Percentiles rank a stretch among this genome's conserved stretches.
phyloP scores from a whole-genome alignment of 2,797 vertebrate species.

The Acestrorhynchus altus region DNA sequence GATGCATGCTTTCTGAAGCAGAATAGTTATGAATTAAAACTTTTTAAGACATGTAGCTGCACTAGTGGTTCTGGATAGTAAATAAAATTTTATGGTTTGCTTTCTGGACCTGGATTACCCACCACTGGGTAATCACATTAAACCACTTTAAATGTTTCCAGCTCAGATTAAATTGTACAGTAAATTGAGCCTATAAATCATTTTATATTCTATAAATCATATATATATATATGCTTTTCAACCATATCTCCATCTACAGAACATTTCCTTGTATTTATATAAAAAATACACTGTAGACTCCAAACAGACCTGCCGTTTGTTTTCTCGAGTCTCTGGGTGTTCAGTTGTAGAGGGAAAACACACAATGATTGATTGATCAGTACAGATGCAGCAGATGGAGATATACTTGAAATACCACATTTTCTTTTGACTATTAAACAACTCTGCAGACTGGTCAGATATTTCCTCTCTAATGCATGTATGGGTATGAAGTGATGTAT shows the following conservation, averaged over 20 bases:
- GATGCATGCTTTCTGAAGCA: no score
- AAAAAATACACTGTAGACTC: not conserved
- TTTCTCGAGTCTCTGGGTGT: not conserved
- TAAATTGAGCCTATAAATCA: no score
- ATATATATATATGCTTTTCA: not conserved
- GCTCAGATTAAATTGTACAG: no score
- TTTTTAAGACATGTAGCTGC: no score
- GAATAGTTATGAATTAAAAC: no score
- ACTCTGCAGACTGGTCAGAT: no score
- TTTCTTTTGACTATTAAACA: not conserved
- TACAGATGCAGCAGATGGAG: not conserved
- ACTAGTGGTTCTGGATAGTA: no score
- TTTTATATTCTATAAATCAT: no score
- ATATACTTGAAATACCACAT: not conserved
- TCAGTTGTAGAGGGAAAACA: not conserved
- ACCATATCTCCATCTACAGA: not conserved
- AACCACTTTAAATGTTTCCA: no score
- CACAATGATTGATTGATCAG: not conserved
- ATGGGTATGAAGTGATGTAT: constrained; percentile 11
- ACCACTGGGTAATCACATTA: no score
- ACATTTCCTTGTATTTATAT: not conserved
- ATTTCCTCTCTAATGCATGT: constrained; percentile 43
- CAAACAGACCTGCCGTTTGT: not conserved
- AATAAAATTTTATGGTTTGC: no score
- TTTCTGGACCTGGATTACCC: no score